Conservation (phyloP, 2,113 vertebrate species). For the Progne subis region DNA sequence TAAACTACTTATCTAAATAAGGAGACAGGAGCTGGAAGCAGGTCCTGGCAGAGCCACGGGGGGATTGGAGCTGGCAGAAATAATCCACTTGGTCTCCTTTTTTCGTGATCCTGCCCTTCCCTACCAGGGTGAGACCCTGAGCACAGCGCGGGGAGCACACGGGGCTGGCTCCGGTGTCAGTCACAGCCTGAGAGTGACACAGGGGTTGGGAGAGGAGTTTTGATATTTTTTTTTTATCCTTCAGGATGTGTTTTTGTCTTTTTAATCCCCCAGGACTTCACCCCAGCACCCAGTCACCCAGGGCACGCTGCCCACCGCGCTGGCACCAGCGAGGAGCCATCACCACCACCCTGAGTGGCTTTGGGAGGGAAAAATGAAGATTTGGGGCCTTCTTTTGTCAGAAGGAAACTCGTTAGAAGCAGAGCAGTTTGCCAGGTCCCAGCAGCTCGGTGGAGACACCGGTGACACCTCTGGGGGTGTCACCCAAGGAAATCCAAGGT, state of each 20-base stretch:
- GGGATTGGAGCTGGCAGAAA: slow-evolving; percentile 37
- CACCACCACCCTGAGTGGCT: accelerated
- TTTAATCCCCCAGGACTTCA: not conserved
- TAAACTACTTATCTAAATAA: slow-evolving; percentile 68
- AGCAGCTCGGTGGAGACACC: not conserved
- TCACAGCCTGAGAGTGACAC: accelerated
- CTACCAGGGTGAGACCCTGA: not conserved
- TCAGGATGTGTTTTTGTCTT: not conserved
- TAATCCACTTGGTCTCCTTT: not conserved
- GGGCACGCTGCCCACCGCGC: accelerated
- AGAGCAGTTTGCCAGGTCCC: not conserved
- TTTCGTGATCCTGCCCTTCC: not conserved
- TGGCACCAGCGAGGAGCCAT: not conserved
- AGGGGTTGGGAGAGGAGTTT: not conserved
- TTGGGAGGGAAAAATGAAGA: not conserved
- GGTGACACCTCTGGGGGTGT: not conserved
- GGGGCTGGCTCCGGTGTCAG: not conserved
- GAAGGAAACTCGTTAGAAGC: not conserved
- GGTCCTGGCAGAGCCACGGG: slow-evolving; percentile 53
- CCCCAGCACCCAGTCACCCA: not conserved
- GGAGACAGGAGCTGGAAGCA: slow-evolving; percentile 39
- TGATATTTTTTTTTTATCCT: too few species aligned
- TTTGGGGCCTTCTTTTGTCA: not conserved
- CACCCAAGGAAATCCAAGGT: accelerated
- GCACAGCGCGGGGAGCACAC: not conserved